Conservation (phyloP, 1,140 invertebrate species). For the Cotesia typhae region DNA sequence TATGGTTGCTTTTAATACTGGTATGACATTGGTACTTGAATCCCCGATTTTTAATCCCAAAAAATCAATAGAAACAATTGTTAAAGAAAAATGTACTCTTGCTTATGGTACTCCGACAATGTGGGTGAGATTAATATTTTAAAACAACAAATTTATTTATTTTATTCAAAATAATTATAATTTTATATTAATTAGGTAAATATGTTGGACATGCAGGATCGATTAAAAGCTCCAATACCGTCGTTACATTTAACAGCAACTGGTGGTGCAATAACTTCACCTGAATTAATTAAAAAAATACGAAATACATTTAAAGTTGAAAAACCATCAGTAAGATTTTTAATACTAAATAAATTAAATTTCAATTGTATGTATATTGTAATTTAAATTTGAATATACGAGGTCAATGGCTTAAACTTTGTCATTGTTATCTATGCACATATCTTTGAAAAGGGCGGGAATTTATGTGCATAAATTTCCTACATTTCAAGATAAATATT, state of each 20-base stretch:
- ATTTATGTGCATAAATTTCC: slow-evolving; percentile 43
- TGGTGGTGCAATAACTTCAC: slow-evolving; percentile 81
- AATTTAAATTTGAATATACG: not conserved
- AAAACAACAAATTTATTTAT: not conserved
- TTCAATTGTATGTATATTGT: not conserved
- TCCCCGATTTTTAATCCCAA: slow-evolving; percentile 74
- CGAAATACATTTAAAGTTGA: slow-evolving; percentile 59
- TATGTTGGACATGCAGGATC: slow-evolving; percentile 60
- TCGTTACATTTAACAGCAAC: slow-evolving; percentile 71
- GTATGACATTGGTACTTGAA: slow-evolving; percentile 77
- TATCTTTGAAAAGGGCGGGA: slow-evolving; percentile 43
- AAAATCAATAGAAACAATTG: slow-evolving; percentile 73
- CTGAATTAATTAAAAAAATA: slow-evolving; percentile 75
- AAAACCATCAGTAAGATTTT: slow-evolving; percentile 65
- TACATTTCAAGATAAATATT: slow-evolving; percentile 7
- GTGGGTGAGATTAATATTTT: slow-evolving; percentile 84
- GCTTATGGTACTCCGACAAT: slow-evolving; percentile 96
- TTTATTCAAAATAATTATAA: slow-evolving; percentile 8
- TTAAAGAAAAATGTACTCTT: slow-evolving; percentile 79
- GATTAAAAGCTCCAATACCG: slow-evolving; percentile 61
- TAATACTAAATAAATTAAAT: slow-evolving; percentile 29
- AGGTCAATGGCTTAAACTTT: slow-evolving; percentile 49
- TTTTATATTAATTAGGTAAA: slow-evolving; percentile 46
- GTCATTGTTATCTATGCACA: slow-evolving; percentile 53
- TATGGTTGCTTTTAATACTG: slow-evolving; percentile 71